A percentile compares a stretch with the other conserved stretches of the same genome.
Evolutionary conservation across 2,888 invertebrate species (phyloP).

Genomic region (Lithodes maja): DNA sequence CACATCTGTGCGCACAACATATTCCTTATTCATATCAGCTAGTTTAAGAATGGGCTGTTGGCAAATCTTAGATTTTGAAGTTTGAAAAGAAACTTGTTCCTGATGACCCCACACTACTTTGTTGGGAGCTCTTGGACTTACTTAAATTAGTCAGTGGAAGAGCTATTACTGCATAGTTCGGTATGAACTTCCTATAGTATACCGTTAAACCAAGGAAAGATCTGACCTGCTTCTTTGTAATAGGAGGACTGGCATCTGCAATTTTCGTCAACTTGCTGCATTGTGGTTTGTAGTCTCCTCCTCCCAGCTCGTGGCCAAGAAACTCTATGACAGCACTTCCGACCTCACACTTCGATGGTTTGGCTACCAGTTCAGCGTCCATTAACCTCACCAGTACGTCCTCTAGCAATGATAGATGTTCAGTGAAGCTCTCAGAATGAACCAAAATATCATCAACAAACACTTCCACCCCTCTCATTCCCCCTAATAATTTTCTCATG

Average conservation of each 20-base stretch:
- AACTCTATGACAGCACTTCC: neutral
- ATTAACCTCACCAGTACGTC: neutral
- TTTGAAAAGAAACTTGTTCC: neutral
- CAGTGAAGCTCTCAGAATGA: neutral
- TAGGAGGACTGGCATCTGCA: neutral
- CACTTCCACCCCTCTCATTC: neutral
- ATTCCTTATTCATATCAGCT: neutral
- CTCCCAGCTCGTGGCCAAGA: neutral
- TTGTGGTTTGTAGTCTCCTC: neutral
- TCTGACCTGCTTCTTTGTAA: neutral
- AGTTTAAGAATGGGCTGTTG: neutral
- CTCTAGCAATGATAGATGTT: neutral
- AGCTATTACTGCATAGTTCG: neutral
- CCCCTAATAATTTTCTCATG: neutral
- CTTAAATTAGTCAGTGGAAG: neutral
- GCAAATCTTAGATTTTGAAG: neutral
- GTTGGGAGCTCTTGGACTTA: neutral
- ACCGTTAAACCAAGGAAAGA: neutral
- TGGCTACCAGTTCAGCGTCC: neutral
- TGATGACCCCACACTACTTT: neutral
- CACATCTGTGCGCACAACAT: too few relatives aligned
- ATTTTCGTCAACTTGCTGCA: neutral
- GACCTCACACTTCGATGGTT: slow-evolving; percentile 4
- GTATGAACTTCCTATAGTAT: neutral
- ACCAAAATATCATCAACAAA: neutral